These are phyloP conservation scores for Dreissena rostriformis DNA, from an alignment of 1,140 invertebrate genomes.

Conservation along the genomic window DNA sequence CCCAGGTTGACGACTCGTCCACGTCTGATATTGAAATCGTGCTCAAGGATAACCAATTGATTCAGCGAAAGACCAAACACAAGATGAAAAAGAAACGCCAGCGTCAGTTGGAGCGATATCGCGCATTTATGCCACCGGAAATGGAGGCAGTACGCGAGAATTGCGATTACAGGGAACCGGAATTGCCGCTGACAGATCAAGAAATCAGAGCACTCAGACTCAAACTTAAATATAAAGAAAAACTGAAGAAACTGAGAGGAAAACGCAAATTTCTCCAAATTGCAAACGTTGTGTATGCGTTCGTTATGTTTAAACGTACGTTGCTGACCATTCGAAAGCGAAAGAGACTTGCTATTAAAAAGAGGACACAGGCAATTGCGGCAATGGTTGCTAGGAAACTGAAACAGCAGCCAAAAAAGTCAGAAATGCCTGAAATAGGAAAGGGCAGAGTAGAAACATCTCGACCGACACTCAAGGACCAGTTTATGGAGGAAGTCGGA, in stretches of 20 bases:
- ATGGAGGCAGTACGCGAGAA: slow-evolving; percentile 15
- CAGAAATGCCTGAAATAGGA: slow-evolving; percentile 4
- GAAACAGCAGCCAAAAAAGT: slow-evolving; percentile 12
- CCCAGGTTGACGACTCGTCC: slow-evolving; percentile 10
- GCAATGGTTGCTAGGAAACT: not conserved
- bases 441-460: slow-evolving; percentile 4
- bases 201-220: slow-evolving; percentile 48
- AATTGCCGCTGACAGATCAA: slow-evolving; percentile 43
- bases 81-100: slow-evolving; percentile 47
- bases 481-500: slow-evolving; percentile 41
- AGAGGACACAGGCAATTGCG: slow-evolving; percentile 18
- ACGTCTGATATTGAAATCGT: slow-evolving; percentile 49
- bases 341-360: slow-evolving; percentile 24
- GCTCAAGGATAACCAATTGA: slow-evolving; percentile 46
- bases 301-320: slow-evolving; percentile 37
- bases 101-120: slow-evolving; percentile 40
- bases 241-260: slow-evolving; percentile 36
- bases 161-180: not conserved
- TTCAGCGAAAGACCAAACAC: slow-evolving; percentile 53
- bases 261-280: slow-evolving; percentile 49
- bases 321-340: slow-evolving; percentile 1
- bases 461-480: slow-evolving; percentile 25
- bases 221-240: slow-evolving; percentile 50
- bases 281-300: slow-evolving; percentile 22
- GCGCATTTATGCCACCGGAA: slow-evolving; percentile 17